Evolutionary conservation across 2,113 vertebrate species (phyloP).

Genomic region (Poecilia latipinna): DNA sequence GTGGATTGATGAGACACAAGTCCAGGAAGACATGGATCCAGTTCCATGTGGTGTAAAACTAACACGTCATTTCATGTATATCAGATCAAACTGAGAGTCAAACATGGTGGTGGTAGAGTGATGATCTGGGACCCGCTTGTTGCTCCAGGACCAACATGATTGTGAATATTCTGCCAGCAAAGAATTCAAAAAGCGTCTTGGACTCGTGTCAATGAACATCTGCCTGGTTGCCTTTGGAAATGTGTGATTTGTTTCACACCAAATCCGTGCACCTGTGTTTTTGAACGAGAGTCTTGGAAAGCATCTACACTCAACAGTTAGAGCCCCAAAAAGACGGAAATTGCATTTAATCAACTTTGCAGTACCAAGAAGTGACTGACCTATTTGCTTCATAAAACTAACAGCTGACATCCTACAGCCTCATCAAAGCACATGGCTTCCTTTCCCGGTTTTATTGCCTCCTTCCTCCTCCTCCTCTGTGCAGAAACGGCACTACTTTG

Average conservation of each 20-base stretch:
- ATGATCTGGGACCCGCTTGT: too few species aligned
- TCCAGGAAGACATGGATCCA: too few species aligned
- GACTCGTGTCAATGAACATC: not conserved
- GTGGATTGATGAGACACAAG: too few species aligned
- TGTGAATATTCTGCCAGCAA: too few species aligned
- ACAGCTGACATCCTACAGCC: constrained; percentile 15
- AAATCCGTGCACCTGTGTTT: not conserved
- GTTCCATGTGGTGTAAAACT: too few species aligned
- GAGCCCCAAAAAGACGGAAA: not conserved
- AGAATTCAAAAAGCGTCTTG: too few species aligned
- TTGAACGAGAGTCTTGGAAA: not conserved
- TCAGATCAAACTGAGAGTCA: too few species aligned
- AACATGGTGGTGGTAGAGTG: too few species aligned
- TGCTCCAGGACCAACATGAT: too few species aligned
- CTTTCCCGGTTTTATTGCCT: constrained; percentile 25
- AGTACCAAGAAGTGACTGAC: not conserved
- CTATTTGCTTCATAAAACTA: constrained; percentile 20
- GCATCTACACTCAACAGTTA: not conserved
- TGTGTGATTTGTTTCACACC: too few species aligned
- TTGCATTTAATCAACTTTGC: not conserved
- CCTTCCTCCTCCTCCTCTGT: not conserved
- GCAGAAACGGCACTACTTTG: constrained; percentile 33
- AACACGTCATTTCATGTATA: too few species aligned
- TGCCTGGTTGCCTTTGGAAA: not conserved
- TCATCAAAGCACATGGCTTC: not conserved